Evolutionary conservation across 2,797 vertebrate species (phyloP).

Genomic region (Oryzias sinensis): DNA sequence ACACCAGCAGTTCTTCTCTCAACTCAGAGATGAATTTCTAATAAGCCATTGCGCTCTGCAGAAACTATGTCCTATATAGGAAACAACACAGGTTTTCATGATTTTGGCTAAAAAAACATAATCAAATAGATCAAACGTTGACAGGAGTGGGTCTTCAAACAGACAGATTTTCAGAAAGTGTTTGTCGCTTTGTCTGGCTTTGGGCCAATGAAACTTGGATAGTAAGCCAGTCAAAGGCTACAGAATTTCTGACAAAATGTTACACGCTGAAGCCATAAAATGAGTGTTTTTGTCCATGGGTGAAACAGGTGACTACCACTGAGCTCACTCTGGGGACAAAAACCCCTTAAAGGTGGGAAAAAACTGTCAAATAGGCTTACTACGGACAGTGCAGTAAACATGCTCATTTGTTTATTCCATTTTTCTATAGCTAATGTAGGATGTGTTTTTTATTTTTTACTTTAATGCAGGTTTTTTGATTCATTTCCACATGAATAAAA

Average conservation of each 20-base stretch:
- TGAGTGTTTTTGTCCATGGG: slow-evolving; percentile 21
- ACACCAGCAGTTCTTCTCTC: too few species aligned
- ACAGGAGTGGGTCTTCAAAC: background rate
- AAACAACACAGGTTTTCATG: too few species aligned
- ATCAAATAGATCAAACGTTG: too few species aligned
- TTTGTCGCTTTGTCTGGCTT: background rate
- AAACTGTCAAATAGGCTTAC: slow-evolving; percentile 11
- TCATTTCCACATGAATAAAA: slow-evolving; percentile 53
- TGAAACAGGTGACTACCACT: slow-evolving; percentile 57
- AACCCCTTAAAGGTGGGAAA: slow-evolving; percentile 54
- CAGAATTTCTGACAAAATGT: slow-evolving; percentile 22
- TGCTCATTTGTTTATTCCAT: background rate
- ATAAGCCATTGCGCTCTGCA: too few species aligned
- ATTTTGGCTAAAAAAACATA: too few species aligned
- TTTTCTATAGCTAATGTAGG: background rate
- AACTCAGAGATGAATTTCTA: too few species aligned
- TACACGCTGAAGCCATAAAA: slow-evolving; percentile 43
- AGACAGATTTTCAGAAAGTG: background rate
- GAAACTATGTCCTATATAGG: too few species aligned
- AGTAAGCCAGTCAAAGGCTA: too few species aligned
- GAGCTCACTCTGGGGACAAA: slow-evolving; percentile 49
- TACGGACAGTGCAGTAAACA: slow-evolving; percentile 10
- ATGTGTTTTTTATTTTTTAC: background rate
- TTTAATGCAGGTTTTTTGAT: slow-evolving; percentile 39
- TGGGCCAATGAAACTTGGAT: background rate